Percentiles rank a stretch among this genome's conserved stretches.
These are phyloP conservation scores for Drosophila dives DNA, from an alignment of 2,888 invertebrate genomes.

Conservation along the genomic window DNA sequence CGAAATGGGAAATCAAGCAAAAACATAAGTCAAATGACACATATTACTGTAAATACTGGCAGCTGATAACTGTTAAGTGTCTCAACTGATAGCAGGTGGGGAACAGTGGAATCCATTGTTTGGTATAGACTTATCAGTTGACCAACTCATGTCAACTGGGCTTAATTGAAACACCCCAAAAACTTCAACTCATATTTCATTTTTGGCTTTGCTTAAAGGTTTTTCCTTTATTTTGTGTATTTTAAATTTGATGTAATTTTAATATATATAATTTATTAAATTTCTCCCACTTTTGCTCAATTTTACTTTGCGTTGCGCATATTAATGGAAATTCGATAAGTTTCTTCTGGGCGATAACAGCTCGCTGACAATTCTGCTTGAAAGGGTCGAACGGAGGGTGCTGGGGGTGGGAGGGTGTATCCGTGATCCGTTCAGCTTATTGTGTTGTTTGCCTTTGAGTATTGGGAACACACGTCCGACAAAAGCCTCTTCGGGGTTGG, in stretches of 20 bases:
- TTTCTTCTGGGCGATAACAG: constrained; percentile 39
- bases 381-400: neutral
- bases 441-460: constrained; percentile 28
- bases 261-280: constrained; percentile 2
- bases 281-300: neutral
- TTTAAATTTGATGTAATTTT: constrained; percentile 32
- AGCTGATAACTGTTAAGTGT: constrained; percentile 3
- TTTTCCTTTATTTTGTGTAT: neutral
- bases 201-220: neutral
- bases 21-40: constrained; percentile 6
- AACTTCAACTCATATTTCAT: constrained; percentile 11
- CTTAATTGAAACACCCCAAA: constrained; percentile 32
- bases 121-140: constrained; percentile 16
- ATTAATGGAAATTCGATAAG: constrained; percentile 58
- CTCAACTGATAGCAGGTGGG: constrained; percentile 28
- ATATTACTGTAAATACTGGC: neutral
- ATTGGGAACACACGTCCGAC: constrained; percentile 39
- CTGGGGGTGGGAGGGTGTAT: no score
- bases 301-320: constrained; percentile 14
- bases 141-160: constrained; percentile 22
- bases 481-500: constrained; percentile 9
- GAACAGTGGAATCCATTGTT: constrained; percentile 52
- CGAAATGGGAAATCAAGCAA: neutral
- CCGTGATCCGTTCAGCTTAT: constrained; percentile 10
- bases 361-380: constrained; percentile 38